Percentiles rank a stretch among this genome's conserved stretches.
Evolutionary conservation across 2,888 invertebrate species (phyloP).

Genomic region (Morpho achilles): DNA sequence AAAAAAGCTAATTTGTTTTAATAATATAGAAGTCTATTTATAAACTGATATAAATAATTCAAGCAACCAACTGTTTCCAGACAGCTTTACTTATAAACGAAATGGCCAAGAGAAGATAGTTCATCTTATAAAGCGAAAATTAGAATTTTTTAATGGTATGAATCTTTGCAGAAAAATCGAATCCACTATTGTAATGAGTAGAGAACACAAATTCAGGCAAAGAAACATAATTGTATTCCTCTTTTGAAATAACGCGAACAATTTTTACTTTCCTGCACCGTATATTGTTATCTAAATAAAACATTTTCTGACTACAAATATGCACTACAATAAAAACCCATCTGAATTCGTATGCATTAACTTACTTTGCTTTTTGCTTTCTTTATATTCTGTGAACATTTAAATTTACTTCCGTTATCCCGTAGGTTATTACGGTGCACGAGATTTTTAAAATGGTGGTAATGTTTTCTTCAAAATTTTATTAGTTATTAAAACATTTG

Average conservation of each 20-base stretch:
- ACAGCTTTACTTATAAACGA: too few species aligned
- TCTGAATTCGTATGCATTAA: constrained; percentile 6
- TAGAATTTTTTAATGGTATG: too few species aligned
- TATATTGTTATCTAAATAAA: constrained; percentile 10
- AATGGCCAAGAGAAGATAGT: too few species aligned
- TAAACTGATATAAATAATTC: too few species aligned
- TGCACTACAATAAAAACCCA: constrained; percentile 11
- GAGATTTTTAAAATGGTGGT: not conserved
- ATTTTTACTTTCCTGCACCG: constrained; percentile 7
- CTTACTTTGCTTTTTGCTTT: constrained; percentile 8
- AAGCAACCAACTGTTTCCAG: too few species aligned
- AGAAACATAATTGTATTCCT: not conserved
- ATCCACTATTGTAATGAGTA: too few species aligned
- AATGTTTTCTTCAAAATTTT: not conserved
- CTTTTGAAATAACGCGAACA: constrained; percentile 2
- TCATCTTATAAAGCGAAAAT: too few species aligned
- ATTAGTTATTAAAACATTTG: too few species aligned
- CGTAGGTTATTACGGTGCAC: not conserved
- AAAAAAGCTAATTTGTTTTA: too few species aligned
- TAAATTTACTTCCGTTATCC: constrained; percentile 3
- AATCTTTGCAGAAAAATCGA: too few species aligned
- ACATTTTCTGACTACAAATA: constrained; percentile 7
- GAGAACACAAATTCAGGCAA: too few species aligned
- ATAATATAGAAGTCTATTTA: too few species aligned
- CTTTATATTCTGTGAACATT: constrained; percentile 8